These are phyloP conservation scores for Zoanthus sansibaricus DNA, from an alignment of 92 coral and sea anemone species.

Conservation along the genomic window DNA sequence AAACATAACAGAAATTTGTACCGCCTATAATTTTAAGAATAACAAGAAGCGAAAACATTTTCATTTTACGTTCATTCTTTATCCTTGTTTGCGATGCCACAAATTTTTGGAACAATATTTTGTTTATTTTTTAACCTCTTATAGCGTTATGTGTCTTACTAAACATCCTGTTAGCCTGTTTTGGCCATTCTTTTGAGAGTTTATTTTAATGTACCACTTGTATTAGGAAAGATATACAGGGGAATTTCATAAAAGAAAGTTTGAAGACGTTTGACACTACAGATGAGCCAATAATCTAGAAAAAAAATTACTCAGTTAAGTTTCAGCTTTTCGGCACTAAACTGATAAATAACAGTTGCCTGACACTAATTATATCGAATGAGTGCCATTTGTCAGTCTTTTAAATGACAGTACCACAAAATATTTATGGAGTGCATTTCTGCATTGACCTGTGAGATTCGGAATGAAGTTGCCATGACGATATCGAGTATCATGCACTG, in stretches of 20 bases:
- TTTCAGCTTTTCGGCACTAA: neutral
- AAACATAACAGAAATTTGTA: conserved; percentile 30
- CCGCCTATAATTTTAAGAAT: conserved; percentile 33
- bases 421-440: neutral
- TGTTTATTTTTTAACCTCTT: conserved; percentile 34
- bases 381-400: conserved; percentile 30
- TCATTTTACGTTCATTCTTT: conserved; percentile 10
- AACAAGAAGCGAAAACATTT: neutral
- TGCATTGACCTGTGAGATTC: neutral
- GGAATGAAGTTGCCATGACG: conserved; percentile 20
- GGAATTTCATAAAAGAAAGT: neutral
- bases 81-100: conserved; percentile 25
- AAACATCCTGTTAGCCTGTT: conserved; percentile 44
- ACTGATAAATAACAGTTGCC: conserved; percentile 18
- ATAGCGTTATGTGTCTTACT: conserved; percentile 12
- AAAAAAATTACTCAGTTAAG: neutral
- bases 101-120: conserved; percentile 30
- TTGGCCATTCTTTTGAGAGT: neutral
- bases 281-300: neutral
- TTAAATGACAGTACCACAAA: neutral
- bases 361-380: conserved; percentile 20
- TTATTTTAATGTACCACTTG: neutral
- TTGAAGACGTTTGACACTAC: neutral
- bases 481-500: neutral
- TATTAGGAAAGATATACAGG: neutral